Percentiles rank a stretch among this genome's conserved stretches.
phyloP scores from a whole-genome alignment of 2,113 vertebrate genomes.

The Tyto alba region DNA sequence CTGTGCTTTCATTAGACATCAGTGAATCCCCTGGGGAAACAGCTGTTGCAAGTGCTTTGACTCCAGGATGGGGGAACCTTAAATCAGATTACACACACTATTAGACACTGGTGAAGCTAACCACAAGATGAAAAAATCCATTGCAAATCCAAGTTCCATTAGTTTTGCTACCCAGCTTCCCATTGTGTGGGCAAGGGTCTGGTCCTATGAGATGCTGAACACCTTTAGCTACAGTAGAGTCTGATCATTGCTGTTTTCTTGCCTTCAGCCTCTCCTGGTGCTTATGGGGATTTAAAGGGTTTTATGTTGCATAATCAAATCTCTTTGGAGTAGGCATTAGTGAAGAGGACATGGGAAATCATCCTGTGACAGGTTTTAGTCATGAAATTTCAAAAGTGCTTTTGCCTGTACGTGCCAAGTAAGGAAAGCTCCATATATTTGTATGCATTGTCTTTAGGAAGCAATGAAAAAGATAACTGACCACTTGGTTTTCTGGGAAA shows the following conservation, averaged over 20 bases:
- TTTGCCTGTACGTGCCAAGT: neutral
- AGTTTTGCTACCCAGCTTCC: neutral
- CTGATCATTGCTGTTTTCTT: neutral
- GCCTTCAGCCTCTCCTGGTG: neutral
- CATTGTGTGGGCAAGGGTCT: accelerated
- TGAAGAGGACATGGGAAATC: neutral
- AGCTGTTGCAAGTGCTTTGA: neutral
- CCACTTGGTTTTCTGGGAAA: slow-evolving; percentile 22
- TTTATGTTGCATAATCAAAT: neutral
- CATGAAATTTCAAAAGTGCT: neutral
- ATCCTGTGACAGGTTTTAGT: neutral
- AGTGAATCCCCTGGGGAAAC: neutral
- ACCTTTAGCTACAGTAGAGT: neutral
- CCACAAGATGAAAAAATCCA: neutral
- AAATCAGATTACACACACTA: neutral
- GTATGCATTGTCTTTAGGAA: neutral
- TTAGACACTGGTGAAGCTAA: neutral
- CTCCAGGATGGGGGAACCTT: neutral
- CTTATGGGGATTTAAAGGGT: neutral
- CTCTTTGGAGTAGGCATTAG: neutral
- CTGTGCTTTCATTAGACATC: neutral
- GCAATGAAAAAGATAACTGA: slow-evolving; percentile 17
- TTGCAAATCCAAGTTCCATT: neutral
- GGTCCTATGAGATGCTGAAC: neutral
- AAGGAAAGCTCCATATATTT: neutral